phyloP scores from a whole-genome alignment of 2,797 vertebrate genomes.

The Girardinus metallicus region DNA sequence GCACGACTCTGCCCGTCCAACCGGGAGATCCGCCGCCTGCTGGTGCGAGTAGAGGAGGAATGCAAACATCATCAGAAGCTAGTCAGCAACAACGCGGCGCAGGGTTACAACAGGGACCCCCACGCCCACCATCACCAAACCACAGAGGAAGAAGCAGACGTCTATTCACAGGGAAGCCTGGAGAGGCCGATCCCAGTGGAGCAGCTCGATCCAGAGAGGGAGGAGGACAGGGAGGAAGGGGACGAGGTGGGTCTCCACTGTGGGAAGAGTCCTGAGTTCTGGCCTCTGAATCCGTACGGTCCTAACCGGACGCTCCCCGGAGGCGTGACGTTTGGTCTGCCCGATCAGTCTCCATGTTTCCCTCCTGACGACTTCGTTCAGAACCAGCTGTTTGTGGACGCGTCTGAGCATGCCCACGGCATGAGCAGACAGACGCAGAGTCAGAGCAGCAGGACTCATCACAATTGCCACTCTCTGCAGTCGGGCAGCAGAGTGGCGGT shows the following conservation, averaged over 20 bases:
- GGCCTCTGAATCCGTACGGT: constrained; percentile 78
- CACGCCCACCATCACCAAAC: constrained; percentile 76
- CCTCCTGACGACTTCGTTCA: constrained; percentile 77
- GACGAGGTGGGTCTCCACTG: constrained; percentile 52
- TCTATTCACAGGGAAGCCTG: constrained; percentile 70
- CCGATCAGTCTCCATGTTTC: constrained; percentile 56
- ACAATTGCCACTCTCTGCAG: constrained; percentile 88
- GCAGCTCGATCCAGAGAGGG: constrained; percentile 58
- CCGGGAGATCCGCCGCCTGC: constrained; percentile 91
- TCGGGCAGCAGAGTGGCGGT: constrained; percentile 72
- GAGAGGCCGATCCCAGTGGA: constrained; percentile 70
- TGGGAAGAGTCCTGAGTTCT: constrained; percentile 74
- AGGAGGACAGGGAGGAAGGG: constrained; percentile 78
- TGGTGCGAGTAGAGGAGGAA: constrained; percentile 94
- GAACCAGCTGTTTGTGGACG: constrained; percentile 75
- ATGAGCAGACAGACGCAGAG: constrained; percentile 82
- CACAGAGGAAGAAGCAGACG: constrained; percentile 66
- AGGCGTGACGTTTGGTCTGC: constrained; percentile 61
- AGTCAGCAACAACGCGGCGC: constrained; percentile 75
- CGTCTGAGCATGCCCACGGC: constrained; percentile 78
- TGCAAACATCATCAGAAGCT: constrained; percentile 89
- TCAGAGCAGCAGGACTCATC: constrained; percentile 90
- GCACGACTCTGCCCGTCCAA: constrained; percentile 92
- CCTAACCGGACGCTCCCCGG: constrained; percentile 87
- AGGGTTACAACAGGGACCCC: constrained; percentile 73